Percentiles rank a stretch among this genome's conserved stretches.
Conservation (phyloP, 2,888 invertebrate species). For the Gastrophysa polygoni region DNA sequence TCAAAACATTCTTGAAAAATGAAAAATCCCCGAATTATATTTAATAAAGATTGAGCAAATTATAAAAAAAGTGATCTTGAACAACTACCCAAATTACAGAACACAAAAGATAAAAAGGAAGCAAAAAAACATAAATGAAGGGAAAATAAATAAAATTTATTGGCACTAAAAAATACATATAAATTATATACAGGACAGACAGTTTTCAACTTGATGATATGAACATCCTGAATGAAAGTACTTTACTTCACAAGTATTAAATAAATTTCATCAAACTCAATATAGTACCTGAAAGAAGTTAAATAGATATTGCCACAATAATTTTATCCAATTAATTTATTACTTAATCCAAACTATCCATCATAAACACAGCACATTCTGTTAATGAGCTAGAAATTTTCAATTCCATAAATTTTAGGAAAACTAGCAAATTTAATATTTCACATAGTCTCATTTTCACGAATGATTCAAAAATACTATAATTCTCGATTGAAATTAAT, state of each 20-base stretch:
- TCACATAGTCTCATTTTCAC: too few relatives aligned
- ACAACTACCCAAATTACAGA: conserved; percentile 7
- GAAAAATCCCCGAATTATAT: neutral
- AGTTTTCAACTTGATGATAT: conserved; percentile 7
- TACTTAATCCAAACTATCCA: too few relatives aligned
- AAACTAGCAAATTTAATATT: too few relatives aligned
- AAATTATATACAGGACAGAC: conserved; percentile 19
- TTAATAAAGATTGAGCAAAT: neutral
- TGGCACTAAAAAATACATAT: conserved; percentile 19
- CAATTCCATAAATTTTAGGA: too few relatives aligned
- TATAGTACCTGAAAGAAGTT: neutral
- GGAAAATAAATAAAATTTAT: conserved; percentile 27
- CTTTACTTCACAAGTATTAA: conserved; percentile 7
- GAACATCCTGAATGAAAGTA: conserved; percentile 8
- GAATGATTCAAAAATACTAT: too few relatives aligned
- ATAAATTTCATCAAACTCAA: conserved; percentile 1
- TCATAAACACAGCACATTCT: neutral
- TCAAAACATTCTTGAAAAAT: neutral
- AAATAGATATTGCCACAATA: too few relatives aligned
- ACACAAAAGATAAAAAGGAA: conserved; percentile 12
- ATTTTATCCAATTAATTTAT: too few relatives aligned
- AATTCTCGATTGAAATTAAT: too few relatives aligned
- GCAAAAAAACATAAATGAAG: conserved; percentile 20
- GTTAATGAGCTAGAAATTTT: neutral
- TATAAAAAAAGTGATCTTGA: neutral